Conservation (phyloP, 2,888 invertebrate genomes). For the Andrena marginata region DNA sequence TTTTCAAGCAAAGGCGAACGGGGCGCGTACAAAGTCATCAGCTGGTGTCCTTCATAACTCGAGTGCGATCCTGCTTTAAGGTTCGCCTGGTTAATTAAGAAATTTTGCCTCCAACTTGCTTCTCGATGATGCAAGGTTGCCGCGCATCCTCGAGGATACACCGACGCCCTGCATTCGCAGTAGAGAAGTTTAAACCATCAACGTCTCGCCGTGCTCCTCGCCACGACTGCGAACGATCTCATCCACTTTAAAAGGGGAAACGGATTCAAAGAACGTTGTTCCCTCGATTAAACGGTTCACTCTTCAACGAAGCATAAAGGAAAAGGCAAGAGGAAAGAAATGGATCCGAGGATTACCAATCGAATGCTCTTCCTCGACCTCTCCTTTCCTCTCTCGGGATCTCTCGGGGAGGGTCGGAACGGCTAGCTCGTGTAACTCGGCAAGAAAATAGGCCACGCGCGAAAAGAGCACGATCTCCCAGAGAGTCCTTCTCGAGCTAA, state of each 20-base stretch:
- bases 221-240: neutral
- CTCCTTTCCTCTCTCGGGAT: neutral
- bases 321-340: too few species aligned
- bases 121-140: neutral
- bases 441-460: constrained; percentile 4
- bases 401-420: neutral
- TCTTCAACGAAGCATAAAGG: too few species aligned
- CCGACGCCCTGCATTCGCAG: neutral
- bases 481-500: constrained; percentile 17
- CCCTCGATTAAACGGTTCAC: neutral
- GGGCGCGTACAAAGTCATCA: constrained; percentile 12
- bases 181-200: constrained; percentile 1
- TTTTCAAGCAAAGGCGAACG: neutral
- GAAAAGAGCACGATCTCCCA: neutral
- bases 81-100: constrained; percentile 45
- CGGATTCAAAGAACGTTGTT: constrained; percentile 11
- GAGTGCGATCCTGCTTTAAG: neutral
- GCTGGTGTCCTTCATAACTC: constrained; percentile 18
- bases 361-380: neutral
- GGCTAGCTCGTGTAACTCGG: too few species aligned
- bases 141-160: neutral
- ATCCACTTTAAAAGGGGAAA: constrained; percentile 13
- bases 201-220: neutral
- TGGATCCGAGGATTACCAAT: neutral
- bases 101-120: constrained; percentile 35